Conservation (phyloP, 2,888 invertebrate genomes). For the Atherix ibis region DNA sequence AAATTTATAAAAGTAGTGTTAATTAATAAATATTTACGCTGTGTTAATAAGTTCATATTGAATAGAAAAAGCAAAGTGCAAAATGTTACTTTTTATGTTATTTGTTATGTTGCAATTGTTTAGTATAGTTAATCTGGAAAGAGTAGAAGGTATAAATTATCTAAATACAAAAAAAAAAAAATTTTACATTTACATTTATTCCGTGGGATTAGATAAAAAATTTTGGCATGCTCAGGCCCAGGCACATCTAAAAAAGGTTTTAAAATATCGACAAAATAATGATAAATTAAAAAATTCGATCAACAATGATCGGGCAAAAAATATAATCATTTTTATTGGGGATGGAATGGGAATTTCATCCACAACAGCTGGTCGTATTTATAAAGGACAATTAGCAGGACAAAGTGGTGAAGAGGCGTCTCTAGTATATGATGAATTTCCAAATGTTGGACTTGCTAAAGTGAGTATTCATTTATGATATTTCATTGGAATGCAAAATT, state of each 20-base stretch:
- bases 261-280: conserved; percentile 27
- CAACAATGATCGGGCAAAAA: conserved; percentile 35
- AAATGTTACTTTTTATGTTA: too few relatives aligned
- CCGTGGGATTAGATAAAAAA: too few relatives aligned
- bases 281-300: conserved; percentile 14
- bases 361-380: conserved; percentile 45
- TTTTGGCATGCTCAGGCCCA: conserved; percentile 23
- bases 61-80: too few relatives aligned
- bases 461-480: conserved; percentile 22
- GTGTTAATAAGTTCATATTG: too few relatives aligned
- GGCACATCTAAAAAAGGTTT: conserved; percentile 25
- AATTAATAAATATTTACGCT: too few relatives aligned
- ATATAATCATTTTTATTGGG: conserved; percentile 47
- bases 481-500: not conserved
- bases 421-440: conserved; percentile 44
- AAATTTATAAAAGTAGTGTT: too few relatives aligned
- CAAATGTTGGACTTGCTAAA: conserved; percentile 43
- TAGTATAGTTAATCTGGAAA: too few relatives aligned
- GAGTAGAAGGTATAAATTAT: too few relatives aligned
- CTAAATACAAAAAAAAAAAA: too few relatives aligned
- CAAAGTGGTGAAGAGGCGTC: conserved; percentile 40
- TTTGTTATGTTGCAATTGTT: too few relatives aligned
- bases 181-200: too few relatives aligned
- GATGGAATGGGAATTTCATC: conserved; percentile 54
- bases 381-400: conserved; percentile 35